A percentile compares a stretch with the other conserved stretches of the same genome.
Conservation (phyloP, 2,888 invertebrate species). For the Pristionchus mayeri region DNA sequence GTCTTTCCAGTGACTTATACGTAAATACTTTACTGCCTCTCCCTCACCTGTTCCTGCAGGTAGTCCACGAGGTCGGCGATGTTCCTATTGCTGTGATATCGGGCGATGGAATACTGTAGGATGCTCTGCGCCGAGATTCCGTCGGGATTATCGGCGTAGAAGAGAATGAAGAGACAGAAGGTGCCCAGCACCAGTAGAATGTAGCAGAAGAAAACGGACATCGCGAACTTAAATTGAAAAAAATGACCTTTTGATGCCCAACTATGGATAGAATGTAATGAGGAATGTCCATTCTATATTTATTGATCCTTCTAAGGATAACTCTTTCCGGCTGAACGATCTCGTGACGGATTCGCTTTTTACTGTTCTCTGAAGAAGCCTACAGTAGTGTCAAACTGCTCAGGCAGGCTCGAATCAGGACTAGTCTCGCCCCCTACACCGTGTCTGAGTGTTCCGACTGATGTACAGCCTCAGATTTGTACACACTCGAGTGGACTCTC, state of each 20-base stretch:
- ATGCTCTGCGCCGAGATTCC: conserved; percentile 73
- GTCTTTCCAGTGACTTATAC: too few relatives aligned
- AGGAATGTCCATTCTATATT: too few relatives aligned
- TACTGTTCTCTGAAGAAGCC: not conserved
- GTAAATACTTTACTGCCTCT: too few relatives aligned
- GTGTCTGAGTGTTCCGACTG: not conserved
- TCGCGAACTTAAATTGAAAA: conserved; percentile 72
- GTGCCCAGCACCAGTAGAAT: conserved; percentile 71
- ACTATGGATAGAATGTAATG: not conserved
- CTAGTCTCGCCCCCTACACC: not conserved
- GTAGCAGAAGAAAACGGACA: conserved; percentile 73
- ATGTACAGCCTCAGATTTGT: conserved; percentile 7
- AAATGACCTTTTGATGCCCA: not conserved
- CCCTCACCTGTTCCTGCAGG: conserved; percentile 72
- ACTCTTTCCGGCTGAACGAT: not conserved
- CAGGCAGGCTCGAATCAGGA: not conserved
- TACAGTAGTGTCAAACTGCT: not conserved
- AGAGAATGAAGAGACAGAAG: conserved; percentile 73
- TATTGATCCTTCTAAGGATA: too few relatives aligned
- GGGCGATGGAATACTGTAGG: conserved; percentile 69
- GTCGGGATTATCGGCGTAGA: conserved; percentile 71
- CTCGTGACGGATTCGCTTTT: not conserved
- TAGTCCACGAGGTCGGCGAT: conserved; percentile 75
- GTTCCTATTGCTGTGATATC: conserved; percentile 74
- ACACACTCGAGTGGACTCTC: conserved; percentile 27